Evolutionary conservation across 2,888 invertebrate genomes (phyloP).

Genomic region (Thumatha senex): DNA sequence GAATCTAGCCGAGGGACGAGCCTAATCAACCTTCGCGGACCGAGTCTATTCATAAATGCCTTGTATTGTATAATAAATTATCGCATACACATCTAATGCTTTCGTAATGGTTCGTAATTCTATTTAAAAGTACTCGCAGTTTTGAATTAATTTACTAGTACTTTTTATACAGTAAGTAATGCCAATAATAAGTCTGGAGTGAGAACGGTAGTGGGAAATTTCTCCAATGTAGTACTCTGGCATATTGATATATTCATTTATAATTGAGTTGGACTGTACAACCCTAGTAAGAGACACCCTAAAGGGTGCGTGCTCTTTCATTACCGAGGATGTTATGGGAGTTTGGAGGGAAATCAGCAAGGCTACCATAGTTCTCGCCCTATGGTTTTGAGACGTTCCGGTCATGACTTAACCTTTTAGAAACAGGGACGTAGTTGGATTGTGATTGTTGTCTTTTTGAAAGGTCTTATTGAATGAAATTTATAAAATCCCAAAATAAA

Average conservation of each 20-base stretch:
- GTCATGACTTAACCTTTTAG: constrained; percentile 55
- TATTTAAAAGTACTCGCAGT: constrained; percentile 49
- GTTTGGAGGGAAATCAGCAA: constrained; percentile 49
- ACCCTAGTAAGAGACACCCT: constrained; percentile 53
- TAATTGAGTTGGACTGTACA: constrained; percentile 65
- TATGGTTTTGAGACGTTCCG: constrained; percentile 59
- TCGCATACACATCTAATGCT: constrained; percentile 59
- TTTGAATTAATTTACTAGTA: background rate
- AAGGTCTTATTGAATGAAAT: background rate
- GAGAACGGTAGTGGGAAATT: no score
- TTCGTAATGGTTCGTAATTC: constrained; percentile 51
- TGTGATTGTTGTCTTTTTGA: constrained; percentile 16
- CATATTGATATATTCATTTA: constrained; percentile 70
- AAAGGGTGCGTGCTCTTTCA: constrained; percentile 57
- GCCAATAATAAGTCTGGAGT: no score
- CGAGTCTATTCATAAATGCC: constrained; percentile 66
- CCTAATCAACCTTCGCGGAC: constrained; percentile 66
- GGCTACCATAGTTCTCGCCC: constrained; percentile 55
- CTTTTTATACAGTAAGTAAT: no score
- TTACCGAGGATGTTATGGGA: constrained; percentile 57
- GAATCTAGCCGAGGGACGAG: constrained; percentile 61
- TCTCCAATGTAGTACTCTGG: constrained; percentile 40
- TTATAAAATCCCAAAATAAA: background rate
- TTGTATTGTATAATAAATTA: constrained; percentile 70
- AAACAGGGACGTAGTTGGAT: constrained; percentile 34